Percentiles rank a stretch among this genome's conserved stretches.
These are phyloP conservation scores for Lacanobia oleracea DNA, from an alignment of 2,888 invertebrate genomes.

Conservation along the genomic window DNA sequence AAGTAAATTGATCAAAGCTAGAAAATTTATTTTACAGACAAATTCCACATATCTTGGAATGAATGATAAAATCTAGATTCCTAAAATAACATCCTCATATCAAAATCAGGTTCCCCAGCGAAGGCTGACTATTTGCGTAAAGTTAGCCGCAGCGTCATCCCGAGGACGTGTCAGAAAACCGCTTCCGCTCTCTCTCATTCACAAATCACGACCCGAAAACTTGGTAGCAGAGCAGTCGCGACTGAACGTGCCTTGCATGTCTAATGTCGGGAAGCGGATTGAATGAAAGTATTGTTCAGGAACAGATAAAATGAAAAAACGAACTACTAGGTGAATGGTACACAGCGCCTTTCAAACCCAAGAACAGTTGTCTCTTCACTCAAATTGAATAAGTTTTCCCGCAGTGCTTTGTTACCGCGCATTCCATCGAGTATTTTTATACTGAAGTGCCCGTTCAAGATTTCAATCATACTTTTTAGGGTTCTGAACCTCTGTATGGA, in stretches of 20 bases:
- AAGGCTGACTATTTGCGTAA: constrained; percentile 12
- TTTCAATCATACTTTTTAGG: constrained; percentile 47
- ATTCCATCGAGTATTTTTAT: constrained; percentile 69
- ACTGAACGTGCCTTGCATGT: constrained; percentile 85
- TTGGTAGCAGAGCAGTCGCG: constrained; percentile 78
- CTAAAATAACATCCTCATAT: not conserved
- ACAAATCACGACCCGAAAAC: constrained; percentile 67
- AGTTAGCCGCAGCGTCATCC: constrained; percentile 15
- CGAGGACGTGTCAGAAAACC: constrained; percentile 26
- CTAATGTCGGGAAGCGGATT: constrained; percentile 83
- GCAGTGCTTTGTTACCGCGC: constrained; percentile 82
- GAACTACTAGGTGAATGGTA: constrained; percentile 76
- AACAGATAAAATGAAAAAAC: constrained; percentile 80
- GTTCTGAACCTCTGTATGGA: too few species aligned
- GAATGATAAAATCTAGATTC: not conserved
- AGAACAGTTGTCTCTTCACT: constrained; percentile 86
- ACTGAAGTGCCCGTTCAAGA: constrained; percentile 70
- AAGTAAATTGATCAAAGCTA: too few species aligned
- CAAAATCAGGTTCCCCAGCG: not conserved
- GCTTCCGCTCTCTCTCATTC: constrained; percentile 68
- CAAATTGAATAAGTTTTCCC: constrained; percentile 88
- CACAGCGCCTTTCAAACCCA: constrained; percentile 84
- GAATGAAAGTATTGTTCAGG: constrained; percentile 87
- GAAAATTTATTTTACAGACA: too few species aligned
- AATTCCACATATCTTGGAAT: not conserved